Percentiles rank a stretch among this genome's conserved stretches.
phyloP scores from a whole-genome alignment of 2,797 vertebrate species.

The Diplodus puntazzo region DNA sequence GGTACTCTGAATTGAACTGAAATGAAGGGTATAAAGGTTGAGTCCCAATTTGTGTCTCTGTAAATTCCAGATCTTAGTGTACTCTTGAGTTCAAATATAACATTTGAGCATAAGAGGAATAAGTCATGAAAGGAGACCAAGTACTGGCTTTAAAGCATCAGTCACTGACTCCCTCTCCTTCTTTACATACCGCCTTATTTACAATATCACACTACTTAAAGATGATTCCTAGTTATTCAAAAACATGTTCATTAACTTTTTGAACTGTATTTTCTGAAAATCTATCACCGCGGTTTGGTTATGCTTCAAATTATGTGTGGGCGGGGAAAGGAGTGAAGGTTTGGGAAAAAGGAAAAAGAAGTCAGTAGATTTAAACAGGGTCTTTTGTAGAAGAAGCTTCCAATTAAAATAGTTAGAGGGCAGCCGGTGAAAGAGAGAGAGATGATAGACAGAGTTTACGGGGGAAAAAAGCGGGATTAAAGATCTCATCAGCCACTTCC shows the following conservation, averaged over 20 bases:
- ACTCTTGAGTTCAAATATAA: neutral
- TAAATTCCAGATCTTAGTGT: neutral
- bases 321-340: neutral
- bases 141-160: neutral
- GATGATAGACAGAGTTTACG: constrained; percentile 29
- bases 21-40: neutral
- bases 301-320: constrained; percentile 6
- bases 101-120: neutral
- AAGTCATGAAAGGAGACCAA: neutral
- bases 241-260: neutral
- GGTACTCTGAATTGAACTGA: neutral
- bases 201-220: no score
- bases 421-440: constrained; percentile 19
- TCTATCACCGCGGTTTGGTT: neutral
- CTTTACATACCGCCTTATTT: neutral
- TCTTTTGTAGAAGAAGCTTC: constrained; percentile 25
- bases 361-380: constrained; percentile 18
- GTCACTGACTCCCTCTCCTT: neutral
- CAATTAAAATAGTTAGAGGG: constrained; percentile 38
- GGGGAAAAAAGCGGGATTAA: constrained; percentile 28
- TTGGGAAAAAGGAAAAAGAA: neutral
- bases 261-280: constrained; percentile 5
- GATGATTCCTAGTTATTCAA: neutral
- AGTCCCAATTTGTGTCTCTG: neutral
- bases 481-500: constrained; percentile 39